phyloP scores from a whole-genome alignment of 2,113 vertebrate genomes.

The Catharus minimus region DNA sequence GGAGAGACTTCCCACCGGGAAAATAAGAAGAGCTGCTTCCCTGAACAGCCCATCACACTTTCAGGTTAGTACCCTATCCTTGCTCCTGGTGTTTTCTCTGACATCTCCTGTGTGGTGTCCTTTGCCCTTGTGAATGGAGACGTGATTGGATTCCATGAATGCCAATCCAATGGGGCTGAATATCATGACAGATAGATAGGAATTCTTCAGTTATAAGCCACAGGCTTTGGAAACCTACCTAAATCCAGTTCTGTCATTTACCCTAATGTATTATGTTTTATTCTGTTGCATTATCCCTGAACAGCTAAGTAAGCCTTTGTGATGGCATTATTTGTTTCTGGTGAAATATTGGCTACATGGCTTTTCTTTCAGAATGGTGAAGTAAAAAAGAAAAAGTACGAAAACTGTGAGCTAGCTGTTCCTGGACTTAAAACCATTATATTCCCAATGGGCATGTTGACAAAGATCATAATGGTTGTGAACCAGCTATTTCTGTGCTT shows the following conservation, averaged over 20 bases:
- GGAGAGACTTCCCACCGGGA: not conserved
- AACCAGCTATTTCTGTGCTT: slow-evolving; percentile 50
- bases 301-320: not conserved
- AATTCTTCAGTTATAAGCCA: not conserved
- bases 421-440: not conserved
- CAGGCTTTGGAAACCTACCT: not conserved
- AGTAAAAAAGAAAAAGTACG: not conserved
- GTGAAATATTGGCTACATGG: not conserved
- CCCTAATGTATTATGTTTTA: not conserved
- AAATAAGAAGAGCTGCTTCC: not conserved
- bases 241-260: not conserved
- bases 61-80: not conserved
- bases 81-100: not conserved
- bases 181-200: not conserved
- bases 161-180: not conserved
- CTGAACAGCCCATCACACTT: not conserved
- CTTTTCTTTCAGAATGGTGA: not conserved
- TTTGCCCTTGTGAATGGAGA: not conserved
- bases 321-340: not conserved
- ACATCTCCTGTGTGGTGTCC: not conserved
- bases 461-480: slow-evolving; percentile 29
- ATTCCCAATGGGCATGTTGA: slow-evolving; percentile 25
- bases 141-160: not conserved
- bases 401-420: not conserved
- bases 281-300: not conserved